These are phyloP conservation scores for Atherinomorus stipes DNA, from an alignment of 2,113 vertebrate species.

Conservation along the genomic window DNA sequence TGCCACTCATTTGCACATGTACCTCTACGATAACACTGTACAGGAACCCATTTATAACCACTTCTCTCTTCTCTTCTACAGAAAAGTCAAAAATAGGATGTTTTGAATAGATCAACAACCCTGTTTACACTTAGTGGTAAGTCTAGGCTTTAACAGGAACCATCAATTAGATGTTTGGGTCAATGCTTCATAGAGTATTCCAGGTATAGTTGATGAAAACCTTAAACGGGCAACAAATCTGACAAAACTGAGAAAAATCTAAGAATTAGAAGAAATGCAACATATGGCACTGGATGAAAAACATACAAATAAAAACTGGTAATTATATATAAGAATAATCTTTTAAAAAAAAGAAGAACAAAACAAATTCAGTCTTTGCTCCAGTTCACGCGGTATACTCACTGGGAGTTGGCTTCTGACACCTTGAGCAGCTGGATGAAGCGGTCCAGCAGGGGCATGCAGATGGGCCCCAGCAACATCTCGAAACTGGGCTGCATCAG, in stretches of 20 bases:
- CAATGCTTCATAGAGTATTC: not conserved
- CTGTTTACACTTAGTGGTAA: fast-evolving
- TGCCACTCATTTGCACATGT: not conserved
- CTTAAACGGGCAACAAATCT: no score
- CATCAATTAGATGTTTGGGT: no score
- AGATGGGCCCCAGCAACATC: constrained; percentile 95
- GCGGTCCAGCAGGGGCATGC: constrained; percentile 94
- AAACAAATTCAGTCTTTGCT: not conserved
- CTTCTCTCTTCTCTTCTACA: not conserved
- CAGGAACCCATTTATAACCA: not conserved
- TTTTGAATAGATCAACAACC: constrained; percentile 7
- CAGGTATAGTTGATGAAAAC: no score
- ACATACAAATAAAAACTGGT: no score
- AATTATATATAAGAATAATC: no score
- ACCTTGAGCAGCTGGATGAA: constrained; percentile 93
- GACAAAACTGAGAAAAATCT: no score
- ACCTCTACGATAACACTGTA: not conserved
- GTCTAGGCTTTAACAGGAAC: no score
- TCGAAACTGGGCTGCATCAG: constrained; percentile 97
- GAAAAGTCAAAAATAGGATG: constrained; percentile 6
- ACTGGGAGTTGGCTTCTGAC: constrained; percentile 93
- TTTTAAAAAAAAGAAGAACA: not conserved
- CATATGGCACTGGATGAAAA: not conserved
- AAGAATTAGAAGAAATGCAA: not conserved
- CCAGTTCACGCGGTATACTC: constrained; percentile 47